phyloP scores from a whole-genome alignment of 2,113 vertebrate genomes.

The Xiphias gladius region DNA sequence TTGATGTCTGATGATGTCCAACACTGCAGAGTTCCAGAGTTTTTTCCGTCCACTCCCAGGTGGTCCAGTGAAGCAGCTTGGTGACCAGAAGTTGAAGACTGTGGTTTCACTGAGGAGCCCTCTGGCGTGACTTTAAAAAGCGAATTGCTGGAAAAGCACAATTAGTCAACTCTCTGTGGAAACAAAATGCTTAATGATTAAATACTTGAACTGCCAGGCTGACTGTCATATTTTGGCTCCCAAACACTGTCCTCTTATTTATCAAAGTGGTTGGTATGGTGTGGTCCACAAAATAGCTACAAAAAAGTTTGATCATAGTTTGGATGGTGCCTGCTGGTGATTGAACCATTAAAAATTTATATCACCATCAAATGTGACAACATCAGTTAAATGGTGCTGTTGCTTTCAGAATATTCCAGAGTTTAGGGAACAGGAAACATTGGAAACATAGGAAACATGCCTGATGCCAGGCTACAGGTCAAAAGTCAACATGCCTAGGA shows the following conservation, averaged over 20 bases:
- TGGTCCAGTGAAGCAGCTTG: not conserved
- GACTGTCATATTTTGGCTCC: not conserved
- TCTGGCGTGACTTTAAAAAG: not conserved
- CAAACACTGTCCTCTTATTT: not conserved
- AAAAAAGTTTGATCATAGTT: not conserved
- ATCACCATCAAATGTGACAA: slow-evolving; percentile 10
- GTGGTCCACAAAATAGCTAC: not conserved
- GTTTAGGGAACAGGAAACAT: slow-evolving; percentile 7
- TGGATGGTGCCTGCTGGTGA: not conserved
- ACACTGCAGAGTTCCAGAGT: no score
- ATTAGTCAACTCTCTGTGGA: not conserved
- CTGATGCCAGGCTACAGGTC: not conserved
- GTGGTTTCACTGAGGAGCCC: not conserved
- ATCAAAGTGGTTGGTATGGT: not conserved
- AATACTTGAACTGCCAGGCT: not conserved
- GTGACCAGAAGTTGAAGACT: not conserved
- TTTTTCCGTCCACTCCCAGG: not conserved
- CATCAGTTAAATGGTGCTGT: not conserved
- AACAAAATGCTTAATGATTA: slow-evolving; percentile 7
- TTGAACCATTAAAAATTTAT: not conserved
- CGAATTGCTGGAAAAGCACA: not conserved
- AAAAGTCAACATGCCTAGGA: slow-evolving; percentile 37
- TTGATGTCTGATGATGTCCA: no score
- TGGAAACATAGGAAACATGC: not conserved
- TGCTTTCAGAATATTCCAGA: not conserved